Base-by-base conservation (phyloP, 2,888 invertebrate genomes). In the Smittia sp. region DNA sequence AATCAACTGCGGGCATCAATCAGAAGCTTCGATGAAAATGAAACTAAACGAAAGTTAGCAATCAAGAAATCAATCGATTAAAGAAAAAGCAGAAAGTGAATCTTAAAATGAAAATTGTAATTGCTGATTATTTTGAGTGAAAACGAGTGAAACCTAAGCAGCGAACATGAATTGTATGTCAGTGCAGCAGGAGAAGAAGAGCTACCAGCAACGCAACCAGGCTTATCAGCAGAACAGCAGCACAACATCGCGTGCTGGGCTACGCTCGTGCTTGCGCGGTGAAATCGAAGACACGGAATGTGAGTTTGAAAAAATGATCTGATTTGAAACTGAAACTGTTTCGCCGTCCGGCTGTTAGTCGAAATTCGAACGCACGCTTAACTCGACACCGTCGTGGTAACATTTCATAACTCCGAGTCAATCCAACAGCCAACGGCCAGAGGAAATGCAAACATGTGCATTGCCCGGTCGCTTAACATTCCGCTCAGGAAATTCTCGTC, bases 131-230 rank as follows among this genome's bases (percentile, higher is more conserved):
- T 11, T 46, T 46, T n/a, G 18, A 67, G 22, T 67, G 67, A 39
- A 41, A 38, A 67, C 6, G 25, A 32, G 39, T 67, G 25, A 67
- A 39, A 67, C 18, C 41, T 15, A 73, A 62, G 13, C 22, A 62
- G n/a, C n/a, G 9, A 65, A 25, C 13, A 73, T 73, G 73, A 73
- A 73, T 73, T 73, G 73, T 46, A 65, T 73, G 73, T 73, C 73
- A 22, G 65, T 73, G 65, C 73, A 63, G 32, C 65, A 63, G 39
- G 73, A 73, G 24, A 73, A 73, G 65, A 73, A 65, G 22, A 63
- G 18, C 27, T 46, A 65, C 15, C 73, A 63, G 65, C 67, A 39
- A 13, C 73, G 65, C 27, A 39, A 46, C 27, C 73, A 65, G 63
- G 32, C 72, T 62, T 54, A 72, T 72, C 54, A 72, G 62, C 69